Evolutionary conservation across 2,888 invertebrate species (phyloP).

Genomic region (Drosophila austrosaltans): DNA sequence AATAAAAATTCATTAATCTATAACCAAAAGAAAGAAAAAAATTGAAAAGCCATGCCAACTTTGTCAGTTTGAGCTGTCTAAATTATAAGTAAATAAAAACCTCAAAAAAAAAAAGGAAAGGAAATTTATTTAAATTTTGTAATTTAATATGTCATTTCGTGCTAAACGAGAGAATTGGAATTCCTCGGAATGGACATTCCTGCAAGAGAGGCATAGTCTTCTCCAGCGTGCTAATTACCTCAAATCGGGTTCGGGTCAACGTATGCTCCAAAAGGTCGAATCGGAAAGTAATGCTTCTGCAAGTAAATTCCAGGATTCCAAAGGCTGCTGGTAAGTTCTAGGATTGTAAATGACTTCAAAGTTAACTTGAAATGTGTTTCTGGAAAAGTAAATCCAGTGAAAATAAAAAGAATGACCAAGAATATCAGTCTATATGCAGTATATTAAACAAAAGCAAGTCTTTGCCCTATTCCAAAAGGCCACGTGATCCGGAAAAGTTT

Average conservation of each 20-base stretch:
- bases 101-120: constrained; percentile 28
- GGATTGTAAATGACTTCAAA: too few species aligned
- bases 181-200: background rate
- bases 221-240: background rate
- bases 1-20: constrained; percentile 48
- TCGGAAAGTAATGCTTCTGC: background rate
- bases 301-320: background rate
- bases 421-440: too few species aligned
- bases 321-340: too few species aligned
- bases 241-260: background rate
- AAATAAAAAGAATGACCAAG: too few species aligned
- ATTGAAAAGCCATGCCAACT: constrained; percentile 21
- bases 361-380: too few species aligned
- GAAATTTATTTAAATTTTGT: constrained; percentile 1
- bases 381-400: too few species aligned
- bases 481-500: background rate
- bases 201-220: background rate
- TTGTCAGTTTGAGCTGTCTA: constrained; percentile 52
- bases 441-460: background rate
- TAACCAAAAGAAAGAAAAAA: constrained; percentile 40
- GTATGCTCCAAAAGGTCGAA: background rate
- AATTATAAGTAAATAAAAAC: constrained; percentile 40
- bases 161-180: background rate
- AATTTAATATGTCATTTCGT: constrained; percentile 11
- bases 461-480: too few species aligned